phyloP scores from a whole-genome alignment of 1,140 invertebrate genomes.

The Hyles euphorbiae region DNA sequence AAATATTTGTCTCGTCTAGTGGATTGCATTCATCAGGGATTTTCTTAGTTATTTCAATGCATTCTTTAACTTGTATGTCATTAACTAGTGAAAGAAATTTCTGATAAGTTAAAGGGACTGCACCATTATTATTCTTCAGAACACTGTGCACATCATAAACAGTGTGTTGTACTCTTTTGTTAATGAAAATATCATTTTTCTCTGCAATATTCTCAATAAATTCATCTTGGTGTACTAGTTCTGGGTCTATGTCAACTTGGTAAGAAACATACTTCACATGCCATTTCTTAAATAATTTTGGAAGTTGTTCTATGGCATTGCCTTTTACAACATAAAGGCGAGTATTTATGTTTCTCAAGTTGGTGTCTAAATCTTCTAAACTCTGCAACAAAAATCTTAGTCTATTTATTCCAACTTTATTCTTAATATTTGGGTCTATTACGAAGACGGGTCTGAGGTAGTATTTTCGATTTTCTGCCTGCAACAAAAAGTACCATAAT shows the following conservation, averaged over 20 bases:
- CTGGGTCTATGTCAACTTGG: conserved; percentile 85
- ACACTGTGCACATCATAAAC: conserved; percentile 81
- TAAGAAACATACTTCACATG: conserved; percentile 80
- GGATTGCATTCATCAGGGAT: conserved; percentile 70
- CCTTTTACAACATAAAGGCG: conserved; percentile 81
- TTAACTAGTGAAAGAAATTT: conserved; percentile 80
- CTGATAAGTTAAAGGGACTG: conserved; percentile 82
- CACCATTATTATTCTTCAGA: conserved; percentile 79
- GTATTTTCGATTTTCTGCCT: conserved; percentile 69
- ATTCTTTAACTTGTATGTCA: conserved; percentile 75
- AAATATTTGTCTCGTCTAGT: conserved; percentile 71
- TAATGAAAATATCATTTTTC: conserved; percentile 77
- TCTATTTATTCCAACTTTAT: conserved; percentile 80
- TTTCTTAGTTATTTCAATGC: conserved; percentile 64
- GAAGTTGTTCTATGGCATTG: conserved; percentile 78
- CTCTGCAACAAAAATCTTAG: conserved; percentile 83
- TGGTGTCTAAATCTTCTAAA: conserved; percentile 80
- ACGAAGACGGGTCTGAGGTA: conserved; percentile 81
- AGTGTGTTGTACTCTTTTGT: conserved; percentile 81
- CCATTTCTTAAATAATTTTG: conserved; percentile 82
- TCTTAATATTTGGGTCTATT: conserved; percentile 80
- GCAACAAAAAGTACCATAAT: conserved; percentile 17
- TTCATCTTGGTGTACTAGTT: conserved; percentile 78
- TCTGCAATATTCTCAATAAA: conserved; percentile 78
- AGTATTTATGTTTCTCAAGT: conserved; percentile 73